Evolutionary conservation across 2,888 invertebrate genomes (phyloP), one percentile per base, ranked within the genome.

Genomic region (Conistra vaccinii): DNA sequence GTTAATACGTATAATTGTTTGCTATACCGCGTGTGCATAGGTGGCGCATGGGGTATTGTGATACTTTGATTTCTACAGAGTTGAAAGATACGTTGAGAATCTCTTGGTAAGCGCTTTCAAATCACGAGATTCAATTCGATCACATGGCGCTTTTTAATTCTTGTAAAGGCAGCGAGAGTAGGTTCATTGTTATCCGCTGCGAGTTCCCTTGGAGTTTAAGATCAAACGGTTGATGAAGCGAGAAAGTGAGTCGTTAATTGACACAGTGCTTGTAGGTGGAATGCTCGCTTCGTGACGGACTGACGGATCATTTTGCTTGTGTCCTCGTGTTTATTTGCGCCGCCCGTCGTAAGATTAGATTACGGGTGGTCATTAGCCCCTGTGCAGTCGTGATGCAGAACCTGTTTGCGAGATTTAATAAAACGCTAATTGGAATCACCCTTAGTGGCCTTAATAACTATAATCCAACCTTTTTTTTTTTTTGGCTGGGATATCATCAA

Each of bases 291-390:
- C 42, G 84, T 82, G 83, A 65, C 75, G 73, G 73, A 78, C 86
- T 81, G 87, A 80, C 84, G 79, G 84, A 84, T 85, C 84, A 85
- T 85, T 90, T 88, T 84, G 89, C 81, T 88, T 87, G 89, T 88
- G 91, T 89, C 87, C 88, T 84, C 83, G 85, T 85, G 88, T 88
- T 87, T 87, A 85, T 87, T 87, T 86, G 91, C 88, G 89, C 89
- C 87, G 89, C 87, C 84, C 86, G 87, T 84, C 85, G 87, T 88
- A 87, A 94, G 95, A 95, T 95, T 94, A 95, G 95, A 95, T 95
- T 94, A 93, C 93, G 89, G 84, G 86, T 93, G 95, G 95, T 94
- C 95, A 92, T 94, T 95, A 94, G 92, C 94, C 93, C 89, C 90
- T 82, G 87, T 87, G 89, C 88, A 89, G 89, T 90, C 88, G 85